Evolutionary conservation across 2,113 vertebrate genomes (phyloP), one percentile per base, ranked within the genome.

Genomic region (Ursus arctos): DNA sequence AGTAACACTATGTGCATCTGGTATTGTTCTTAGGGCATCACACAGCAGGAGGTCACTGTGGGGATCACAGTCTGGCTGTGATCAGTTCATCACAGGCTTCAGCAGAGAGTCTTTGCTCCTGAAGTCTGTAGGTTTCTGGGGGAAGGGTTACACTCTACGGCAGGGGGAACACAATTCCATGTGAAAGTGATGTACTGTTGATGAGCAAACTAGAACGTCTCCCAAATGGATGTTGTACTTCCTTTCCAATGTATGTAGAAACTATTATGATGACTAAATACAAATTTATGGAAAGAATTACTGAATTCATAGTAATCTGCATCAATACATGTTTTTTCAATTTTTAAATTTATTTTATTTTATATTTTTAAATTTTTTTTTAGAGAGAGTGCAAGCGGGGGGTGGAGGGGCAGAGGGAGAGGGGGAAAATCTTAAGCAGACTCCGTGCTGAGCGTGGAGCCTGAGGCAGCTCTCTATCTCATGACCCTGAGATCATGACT

Each of bases 211-310:
- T 15, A 43, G 4, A 21, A 19, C 43, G 19, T 79, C 24, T 93
- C 40, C 24, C 77, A 80, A 67, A 74, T 57, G 63, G 51, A 31
- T 65, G 13, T 7, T 36, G 26, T n/a, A 61, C 22, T 90, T 93
- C 83, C 47, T 92, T 89, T 94, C 47, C 87, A 61, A 82, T 94
- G 24, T 71, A 26, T 47, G 4, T 86, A 74, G 47, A 92, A n/a
- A 69, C 15, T 61, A 21, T 61, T 90, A 47, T 36, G 14, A 84
- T 67, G 59, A 91, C 65, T 92, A 86, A 71, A 67, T 47, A 49
- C 4, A 55, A n/a, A 51, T 76, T 79, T 89, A 84, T 49, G 47
- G 19, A 88, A 94, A 90, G 6, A 72, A 81, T 77, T 63, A 59
- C 15, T 57, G 11, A 81, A 74, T 63, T 86, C 24, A 67, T 59